Percentiles rank a stretch among this genome's conserved stretches.
These are phyloP conservation scores for Dendrolimus kikuchii DNA, from an alignment of 1,140 invertebrate genomes.

Conservation along the genomic window DNA sequence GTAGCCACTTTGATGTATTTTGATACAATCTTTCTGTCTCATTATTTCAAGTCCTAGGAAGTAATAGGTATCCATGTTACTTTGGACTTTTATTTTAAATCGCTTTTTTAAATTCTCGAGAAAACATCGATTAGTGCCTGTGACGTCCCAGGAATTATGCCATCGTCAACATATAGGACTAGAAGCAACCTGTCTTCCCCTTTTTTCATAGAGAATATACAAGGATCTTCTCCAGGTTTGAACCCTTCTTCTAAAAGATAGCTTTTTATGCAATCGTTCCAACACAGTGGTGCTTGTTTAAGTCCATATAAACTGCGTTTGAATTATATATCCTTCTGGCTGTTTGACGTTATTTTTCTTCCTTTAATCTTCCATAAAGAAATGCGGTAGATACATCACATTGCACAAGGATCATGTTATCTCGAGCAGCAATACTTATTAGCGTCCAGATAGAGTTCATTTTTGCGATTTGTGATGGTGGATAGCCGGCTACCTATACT, in stretches of 20 bases:
- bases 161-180: slow-evolving; percentile 31
- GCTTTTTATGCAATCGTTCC: slow-evolving; percentile 16
- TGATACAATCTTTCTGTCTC: too few species aligned
- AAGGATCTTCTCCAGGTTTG: slow-evolving; percentile 32
- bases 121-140: too few species aligned
- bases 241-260: slow-evolving; percentile 30
- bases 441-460: slow-evolving; percentile 27
- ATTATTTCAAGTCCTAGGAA: too few species aligned
- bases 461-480: too few species aligned
- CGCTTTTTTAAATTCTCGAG: too few species aligned
- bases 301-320: slow-evolving; percentile 39
- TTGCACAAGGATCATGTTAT: slow-evolving; percentile 9
- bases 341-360: too few species aligned
- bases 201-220: slow-evolving; percentile 29
- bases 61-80: too few species aligned
- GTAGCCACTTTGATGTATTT: too few species aligned
- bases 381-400: slow-evolving; percentile 42
- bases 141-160: too few species aligned
- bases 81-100: too few species aligned
- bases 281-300: slow-evolving; percentile 34
- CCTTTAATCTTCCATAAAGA: slow-evolving; percentile 42
- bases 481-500: too few species aligned
- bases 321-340: slow-evolving; percentile 24
- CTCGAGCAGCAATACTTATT: slow-evolving; percentile 25
- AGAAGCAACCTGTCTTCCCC: slow-evolving; percentile 22